Evolutionary conservation across 1,140 invertebrate species (phyloP).

Genomic region (Scaptomyza hsui): DNA sequence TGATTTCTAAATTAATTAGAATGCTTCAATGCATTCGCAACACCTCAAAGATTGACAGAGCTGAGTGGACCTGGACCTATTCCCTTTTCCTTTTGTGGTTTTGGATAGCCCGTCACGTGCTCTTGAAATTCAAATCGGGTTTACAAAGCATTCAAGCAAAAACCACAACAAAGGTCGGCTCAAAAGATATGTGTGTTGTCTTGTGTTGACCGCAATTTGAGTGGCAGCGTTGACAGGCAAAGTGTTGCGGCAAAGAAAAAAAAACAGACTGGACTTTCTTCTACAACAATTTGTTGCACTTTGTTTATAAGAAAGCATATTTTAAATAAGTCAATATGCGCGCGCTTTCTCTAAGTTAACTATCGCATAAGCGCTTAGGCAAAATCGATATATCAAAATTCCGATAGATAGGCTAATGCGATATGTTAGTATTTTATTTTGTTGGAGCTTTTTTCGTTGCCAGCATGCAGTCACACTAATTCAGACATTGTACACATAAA

Average conservation of each 20-base stretch:
- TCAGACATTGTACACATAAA: constrained; percentile 33
- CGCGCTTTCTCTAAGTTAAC: not conserved
- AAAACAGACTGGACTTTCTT: not conserved
- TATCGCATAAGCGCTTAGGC: not conserved
- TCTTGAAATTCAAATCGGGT: constrained; percentile 21
- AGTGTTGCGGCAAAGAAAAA: not conserved
- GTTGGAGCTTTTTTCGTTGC: not conserved
- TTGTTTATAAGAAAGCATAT: not conserved
- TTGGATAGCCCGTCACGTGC: constrained; percentile 22
- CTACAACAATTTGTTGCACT: not conserved
- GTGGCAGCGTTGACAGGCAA: constrained; percentile 5
- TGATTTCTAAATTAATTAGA: constrained; percentile 71
- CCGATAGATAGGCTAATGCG: not conserved
- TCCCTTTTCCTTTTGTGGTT: constrained; percentile 2
- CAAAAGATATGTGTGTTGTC: not conserved
- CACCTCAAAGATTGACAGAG: constrained; percentile 39
- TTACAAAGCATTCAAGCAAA: constrained; percentile 9
- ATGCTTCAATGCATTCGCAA: constrained; percentile 71
- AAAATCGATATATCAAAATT: constrained; percentile 19
- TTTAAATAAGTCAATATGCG: not conserved
- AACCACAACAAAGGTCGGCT: constrained; percentile 38
- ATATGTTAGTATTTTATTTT: constrained; percentile 9
- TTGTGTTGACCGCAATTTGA: constrained; percentile 8
- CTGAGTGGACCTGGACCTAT: constrained; percentile 8
- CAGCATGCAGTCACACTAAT: constrained; percentile 11